Conservation (phyloP, 2,888 invertebrate genomes). For the Sympetrum striolatum region DNA sequence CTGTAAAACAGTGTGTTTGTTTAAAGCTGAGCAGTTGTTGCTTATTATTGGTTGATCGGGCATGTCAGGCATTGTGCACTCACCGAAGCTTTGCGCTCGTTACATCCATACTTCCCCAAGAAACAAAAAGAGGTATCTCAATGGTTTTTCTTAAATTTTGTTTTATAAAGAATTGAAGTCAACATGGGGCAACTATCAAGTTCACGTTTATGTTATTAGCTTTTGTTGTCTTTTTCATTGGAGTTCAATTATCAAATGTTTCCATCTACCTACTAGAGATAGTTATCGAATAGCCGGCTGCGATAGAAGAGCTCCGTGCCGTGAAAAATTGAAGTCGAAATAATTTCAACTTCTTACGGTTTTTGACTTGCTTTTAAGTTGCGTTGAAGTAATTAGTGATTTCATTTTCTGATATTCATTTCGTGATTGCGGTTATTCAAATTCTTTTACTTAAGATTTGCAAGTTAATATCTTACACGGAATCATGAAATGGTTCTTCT, state of each 20-base stretch:
- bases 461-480: no score
- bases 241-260: neutral
- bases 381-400: no score
- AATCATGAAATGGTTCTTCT: no score
- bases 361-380: neutral
- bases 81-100: conserved; percentile 37
- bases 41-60: conserved; percentile 1
- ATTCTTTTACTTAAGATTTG: no score
- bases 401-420: no score
- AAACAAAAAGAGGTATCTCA: conserved; percentile 29
- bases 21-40: neutral
- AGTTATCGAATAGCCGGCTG: neutral
- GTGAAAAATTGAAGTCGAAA: neutral
- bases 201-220: neutral
- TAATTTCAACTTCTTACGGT: neutral
- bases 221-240: neutral
- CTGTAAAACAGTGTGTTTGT: neutral
- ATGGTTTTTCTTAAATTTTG: neutral
- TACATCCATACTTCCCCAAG: conserved; percentile 30
- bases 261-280: neutral
- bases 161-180: neutral
- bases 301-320: neutral
- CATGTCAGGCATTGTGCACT: conserved; percentile 31
- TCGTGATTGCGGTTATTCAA: no score
- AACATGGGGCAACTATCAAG: neutral